phyloP scores from a whole-genome alignment of 2,888 invertebrate species.

The Caenorhabditis zanzibari region DNA sequence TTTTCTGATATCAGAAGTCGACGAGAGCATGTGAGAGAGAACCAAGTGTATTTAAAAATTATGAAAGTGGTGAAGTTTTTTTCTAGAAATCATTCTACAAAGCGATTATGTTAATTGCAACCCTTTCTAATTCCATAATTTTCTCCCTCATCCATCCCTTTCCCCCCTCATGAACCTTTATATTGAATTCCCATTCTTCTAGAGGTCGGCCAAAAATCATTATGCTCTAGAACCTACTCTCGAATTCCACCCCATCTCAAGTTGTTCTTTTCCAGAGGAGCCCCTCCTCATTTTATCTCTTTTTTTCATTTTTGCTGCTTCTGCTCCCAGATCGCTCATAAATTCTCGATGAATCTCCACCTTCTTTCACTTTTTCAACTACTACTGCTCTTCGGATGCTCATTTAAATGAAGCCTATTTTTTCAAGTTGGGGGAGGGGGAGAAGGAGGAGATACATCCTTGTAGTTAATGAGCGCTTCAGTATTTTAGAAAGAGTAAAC shows the following conservation, averaged over 20 bases:
- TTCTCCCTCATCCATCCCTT: not conserved
- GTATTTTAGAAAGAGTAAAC: conserved; percentile 34
- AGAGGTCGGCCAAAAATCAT: conserved; percentile 35
- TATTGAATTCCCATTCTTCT: conserved; percentile 11
- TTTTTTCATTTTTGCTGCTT: conserved; percentile 35
- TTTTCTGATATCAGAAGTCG: too few species aligned
- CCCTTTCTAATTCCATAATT: conserved; percentile 12
- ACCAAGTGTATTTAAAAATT: too few species aligned
- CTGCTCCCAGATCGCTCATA: conserved; percentile 35
- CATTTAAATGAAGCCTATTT: conserved; percentile 21
- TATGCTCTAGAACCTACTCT: conserved; percentile 23
- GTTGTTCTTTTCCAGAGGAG: conserved; percentile 14
- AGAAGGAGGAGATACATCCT: not conserved
- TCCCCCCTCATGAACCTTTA: conserved; percentile 10
- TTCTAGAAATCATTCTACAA: not conserved
- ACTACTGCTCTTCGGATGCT: conserved; percentile 3
- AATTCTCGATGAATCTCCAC: conserved; percentile 55
- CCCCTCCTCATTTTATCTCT: conserved; percentile 36
- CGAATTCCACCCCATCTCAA: conserved; percentile 42
- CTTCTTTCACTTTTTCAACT: conserved; percentile 1
- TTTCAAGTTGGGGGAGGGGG: not conserved
- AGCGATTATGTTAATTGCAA: not conserved
- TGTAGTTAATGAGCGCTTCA: conserved; percentile 22
- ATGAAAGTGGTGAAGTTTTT: too few species aligned
- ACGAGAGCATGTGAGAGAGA: too few species aligned